Conservation (phyloP, 2,113 vertebrate genomes). For the Tiliqua scincoides region DNA sequence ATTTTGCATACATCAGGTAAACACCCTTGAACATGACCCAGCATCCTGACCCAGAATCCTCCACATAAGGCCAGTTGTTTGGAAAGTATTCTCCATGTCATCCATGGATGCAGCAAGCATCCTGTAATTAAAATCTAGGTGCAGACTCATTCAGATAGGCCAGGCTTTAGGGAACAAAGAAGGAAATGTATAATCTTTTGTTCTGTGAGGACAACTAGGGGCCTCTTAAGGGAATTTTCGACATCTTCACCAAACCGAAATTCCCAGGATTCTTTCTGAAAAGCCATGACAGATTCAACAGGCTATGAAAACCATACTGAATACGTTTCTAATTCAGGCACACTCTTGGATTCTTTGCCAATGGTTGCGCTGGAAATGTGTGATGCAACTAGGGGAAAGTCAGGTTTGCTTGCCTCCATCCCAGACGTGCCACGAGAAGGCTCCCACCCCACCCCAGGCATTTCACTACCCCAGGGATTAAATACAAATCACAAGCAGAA, state of each 20-base stretch:
- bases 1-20: too few relatives aligned
- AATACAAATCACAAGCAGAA: background rate
- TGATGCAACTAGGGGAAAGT: background rate
- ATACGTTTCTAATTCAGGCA: background rate
- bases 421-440: background rate
- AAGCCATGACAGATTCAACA: background rate
- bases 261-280: background rate
- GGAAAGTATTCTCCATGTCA: background rate
- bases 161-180: background rate
- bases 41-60: too few relatives aligned
- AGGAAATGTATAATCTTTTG: background rate
- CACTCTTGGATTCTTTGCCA: background rate
- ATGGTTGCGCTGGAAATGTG: background rate
- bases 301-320: background rate
- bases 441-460: background rate
- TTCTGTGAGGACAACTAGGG: background rate
- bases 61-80: too few relatives aligned
- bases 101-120: background rate
- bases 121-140: background rate
- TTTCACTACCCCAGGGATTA: background rate
- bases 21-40: too few relatives aligned
- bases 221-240: background rate
- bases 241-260: background rate
- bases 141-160: background rate
- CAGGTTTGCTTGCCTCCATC: background rate